Evolutionary conservation across 92 coral and sea anemone species (phyloP), one percentile per base, ranked within the genome.

Genomic region (Metridium senile): DNA sequence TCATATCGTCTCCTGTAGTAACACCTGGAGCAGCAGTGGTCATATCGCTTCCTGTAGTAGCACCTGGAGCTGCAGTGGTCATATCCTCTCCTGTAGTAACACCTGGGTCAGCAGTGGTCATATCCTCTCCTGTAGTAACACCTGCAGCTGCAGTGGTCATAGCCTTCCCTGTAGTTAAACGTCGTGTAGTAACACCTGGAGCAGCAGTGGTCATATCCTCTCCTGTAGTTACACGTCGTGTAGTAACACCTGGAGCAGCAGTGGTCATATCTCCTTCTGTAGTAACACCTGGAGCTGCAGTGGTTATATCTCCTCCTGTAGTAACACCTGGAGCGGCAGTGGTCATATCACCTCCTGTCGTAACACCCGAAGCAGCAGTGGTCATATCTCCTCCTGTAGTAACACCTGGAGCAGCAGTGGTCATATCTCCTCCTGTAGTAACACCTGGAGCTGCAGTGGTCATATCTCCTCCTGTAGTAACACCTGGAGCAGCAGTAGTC

Each of bases 61-160:
- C 28, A 51, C 62, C 11, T 1, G 82, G 20, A 13, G 35, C 9
- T 32, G 71, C 71, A 66, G 71, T 25, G 18, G 71, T 66, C 33
- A 46, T 33, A 19, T 66, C 71, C 30, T 13, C 25, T 29, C 52
- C 47, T 0, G 43, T 29, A 26, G n/a, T 17, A 8, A 66, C 71
- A 21, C 31, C 28, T 1, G 13, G 67, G 22, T 1, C 33, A 13
- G 67, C 67, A 62, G 67, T 23, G 33, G 67, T 62, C 28, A 32
- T 62, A 62, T 21, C 67, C 22, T 16, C 67, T 20, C 67, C 13
- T 4, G 49, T 39, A 39, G 49, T 39, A 13, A 39, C 49, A 39
- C 49, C 49, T 4, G 13, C 8, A 39, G 49, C 8, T 39, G 49
- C 13, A 39, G 49, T 39, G 13, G 49, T 39, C 49, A 4, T 39